Evolutionary conservation across 2,113 vertebrate species (phyloP).

Genomic region (Tragelaphus imberbis): DNA sequence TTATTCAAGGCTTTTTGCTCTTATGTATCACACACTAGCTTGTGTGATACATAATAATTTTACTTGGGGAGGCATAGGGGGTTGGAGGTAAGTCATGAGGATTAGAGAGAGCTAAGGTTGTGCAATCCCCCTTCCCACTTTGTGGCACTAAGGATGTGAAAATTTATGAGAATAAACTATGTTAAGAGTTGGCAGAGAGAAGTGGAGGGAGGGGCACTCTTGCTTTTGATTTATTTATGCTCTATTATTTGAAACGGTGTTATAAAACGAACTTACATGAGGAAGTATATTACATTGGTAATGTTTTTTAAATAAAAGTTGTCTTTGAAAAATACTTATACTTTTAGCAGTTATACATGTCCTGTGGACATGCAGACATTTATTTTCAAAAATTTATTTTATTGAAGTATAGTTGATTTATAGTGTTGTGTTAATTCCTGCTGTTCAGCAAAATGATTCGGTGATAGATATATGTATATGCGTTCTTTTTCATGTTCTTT

Average conservation of each 20-base stretch:
- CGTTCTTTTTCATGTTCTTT: background rate
- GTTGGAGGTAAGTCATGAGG: too few relatives aligned
- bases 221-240: background rate
- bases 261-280: background rate
- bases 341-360: background rate
- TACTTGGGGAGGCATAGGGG: background rate
- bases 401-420: background rate
- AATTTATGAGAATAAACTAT: background rate
- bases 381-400: background rate
- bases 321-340: background rate
- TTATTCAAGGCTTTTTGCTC: background rate
- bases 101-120: background rate
- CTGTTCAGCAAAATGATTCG: background rate
- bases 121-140: background rate
- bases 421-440: background rate
- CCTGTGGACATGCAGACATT: background rate
- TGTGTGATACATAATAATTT: background rate
- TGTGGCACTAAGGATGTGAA: background rate
- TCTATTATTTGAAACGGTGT: background rate
- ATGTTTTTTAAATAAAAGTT: constrained; percentile 49
- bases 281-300: background rate
- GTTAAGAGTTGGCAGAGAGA: background rate
- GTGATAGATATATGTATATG: background rate
- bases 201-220: too few relatives aligned
- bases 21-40: background rate